Conservation (phyloP, 2,113 vertebrate species). For the Ciconia maguari region DNA sequence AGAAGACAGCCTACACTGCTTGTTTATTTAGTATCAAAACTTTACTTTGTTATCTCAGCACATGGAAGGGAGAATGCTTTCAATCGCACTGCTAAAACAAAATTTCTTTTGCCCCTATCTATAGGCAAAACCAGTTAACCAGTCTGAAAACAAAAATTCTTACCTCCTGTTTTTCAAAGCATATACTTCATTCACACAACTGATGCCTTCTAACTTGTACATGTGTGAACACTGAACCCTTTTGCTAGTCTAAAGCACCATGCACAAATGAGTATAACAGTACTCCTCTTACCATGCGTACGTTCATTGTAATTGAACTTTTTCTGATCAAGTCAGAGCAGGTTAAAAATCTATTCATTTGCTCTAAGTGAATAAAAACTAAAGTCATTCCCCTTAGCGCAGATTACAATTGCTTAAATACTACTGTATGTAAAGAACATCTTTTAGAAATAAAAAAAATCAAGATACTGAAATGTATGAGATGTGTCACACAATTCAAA, state of each 20-base stretch:
- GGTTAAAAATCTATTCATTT: not conserved
- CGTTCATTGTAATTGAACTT: not conserved
- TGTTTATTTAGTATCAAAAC: not conserved
- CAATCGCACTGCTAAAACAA: not conserved
- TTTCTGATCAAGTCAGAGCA: not conserved
- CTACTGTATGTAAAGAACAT: not conserved
- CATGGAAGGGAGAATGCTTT: not conserved
- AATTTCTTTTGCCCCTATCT: not conserved
- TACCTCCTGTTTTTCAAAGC: not conserved
- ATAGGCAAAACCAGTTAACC: not conserved
- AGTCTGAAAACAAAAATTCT: not conserved
- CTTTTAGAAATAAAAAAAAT: not conserved
- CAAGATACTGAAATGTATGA: not conserved
- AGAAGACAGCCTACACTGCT: not conserved
- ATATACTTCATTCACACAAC: not conserved
- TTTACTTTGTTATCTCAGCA: not conserved
- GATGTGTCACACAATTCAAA: not conserved
- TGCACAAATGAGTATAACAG: not conserved
- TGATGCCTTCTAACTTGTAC: not conserved
- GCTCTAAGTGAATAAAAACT: not conserved
- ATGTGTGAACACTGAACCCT: not conserved
- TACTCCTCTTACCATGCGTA: not conserved
- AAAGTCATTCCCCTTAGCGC: not conserved
- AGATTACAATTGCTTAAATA: not conserved
- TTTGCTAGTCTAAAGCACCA: not conserved